These are phyloP conservation scores for Eriosoma lanigerum DNA, from an alignment of 1,140 invertebrate genomes.

Conservation along the genomic window DNA sequence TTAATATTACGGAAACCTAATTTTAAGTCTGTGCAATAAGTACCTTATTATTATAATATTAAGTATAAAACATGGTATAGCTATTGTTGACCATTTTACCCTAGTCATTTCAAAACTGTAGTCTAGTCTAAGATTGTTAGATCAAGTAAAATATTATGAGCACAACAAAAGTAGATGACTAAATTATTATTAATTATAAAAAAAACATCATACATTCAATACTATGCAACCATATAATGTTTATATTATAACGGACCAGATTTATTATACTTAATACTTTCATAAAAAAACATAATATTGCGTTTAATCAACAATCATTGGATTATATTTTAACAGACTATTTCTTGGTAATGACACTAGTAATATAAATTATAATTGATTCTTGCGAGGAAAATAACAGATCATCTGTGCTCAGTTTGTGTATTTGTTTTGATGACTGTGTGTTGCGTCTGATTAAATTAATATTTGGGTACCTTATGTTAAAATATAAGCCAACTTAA, in stretches of 20 bases:
- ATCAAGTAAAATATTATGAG: not conserved
- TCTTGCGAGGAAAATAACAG: not conserved
- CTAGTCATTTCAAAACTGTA: conserved; percentile 28
- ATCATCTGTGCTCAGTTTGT: not conserved
- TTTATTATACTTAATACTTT: not conserved
- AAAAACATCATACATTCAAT: conserved; percentile 1
- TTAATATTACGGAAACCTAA: conserved; percentile 30
- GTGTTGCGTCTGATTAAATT: not conserved
- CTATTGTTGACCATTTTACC: conserved; percentile 40
- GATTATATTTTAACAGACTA: not conserved
- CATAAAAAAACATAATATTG: not conserved
- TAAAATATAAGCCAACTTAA: not conserved
- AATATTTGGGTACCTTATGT: conserved; percentile 7
- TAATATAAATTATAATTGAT: not conserved
- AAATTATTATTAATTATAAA: conserved; percentile 1
- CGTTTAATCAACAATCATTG: not conserved
- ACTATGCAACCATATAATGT: not conserved
- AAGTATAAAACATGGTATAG: conserved; percentile 46
- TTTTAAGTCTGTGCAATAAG: conserved; percentile 48
- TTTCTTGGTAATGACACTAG: not conserved
- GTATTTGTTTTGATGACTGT: not conserved
- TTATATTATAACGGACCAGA: not conserved
- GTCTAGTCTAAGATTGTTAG: conserved; percentile 16
- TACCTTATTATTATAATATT: conserved; percentile 35
- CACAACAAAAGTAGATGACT: not conserved